Evolutionary conservation across 2,888 invertebrate species (phyloP), one percentile per base, ranked within the genome.

Genomic region (Piscicola geometra): DNA sequence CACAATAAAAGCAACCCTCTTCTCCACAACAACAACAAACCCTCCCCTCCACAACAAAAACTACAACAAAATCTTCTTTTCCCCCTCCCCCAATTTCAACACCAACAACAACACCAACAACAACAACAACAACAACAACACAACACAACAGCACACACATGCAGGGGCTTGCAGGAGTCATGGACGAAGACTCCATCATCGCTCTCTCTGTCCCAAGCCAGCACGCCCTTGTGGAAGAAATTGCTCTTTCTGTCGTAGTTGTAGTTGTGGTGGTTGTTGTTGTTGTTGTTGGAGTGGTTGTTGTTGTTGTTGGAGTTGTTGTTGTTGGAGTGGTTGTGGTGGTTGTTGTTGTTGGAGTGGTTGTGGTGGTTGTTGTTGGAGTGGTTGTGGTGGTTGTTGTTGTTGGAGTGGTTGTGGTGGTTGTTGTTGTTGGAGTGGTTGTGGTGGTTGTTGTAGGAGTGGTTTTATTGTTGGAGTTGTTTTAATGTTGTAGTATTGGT

Each of bases 201-300:
- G 84, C 93, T 94, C 85, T 94, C 93, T 81, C 94, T 94, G 85
- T 98, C 95, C 98, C 98, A 99, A 87, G 95, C 95, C 84, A 99
- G 89, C 88, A 93, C 93, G 75, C 96, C 96, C 85, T 95, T 93
- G 87, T 95, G 94, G 88, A 98, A 99, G 87, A 98, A 99, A 88
- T 95, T 95, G 81, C 94, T 95, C 88, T 94, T 93, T 21, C 78
- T 74, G 50, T n/a, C 21, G 25, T 18, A 50, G 47, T 28, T 25
- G 1, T 28, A n/a, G n/a, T n/a, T n/a, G n/a, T n/a, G n/a, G n/a
- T n/a, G n/a, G n/a, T n/a, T n/a, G 21, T 12, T 32, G 32, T 35
- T 33, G 18, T 18, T 60, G 28, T 15, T 28, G 36, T 25, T 5
- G 2, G 21, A 74, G n/a, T n/a, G n/a, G n/a, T n/a, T n/a, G n/a